phyloP scores from a whole-genome alignment of 2,797 vertebrate species.

The Eremophila alpestris region DNA sequence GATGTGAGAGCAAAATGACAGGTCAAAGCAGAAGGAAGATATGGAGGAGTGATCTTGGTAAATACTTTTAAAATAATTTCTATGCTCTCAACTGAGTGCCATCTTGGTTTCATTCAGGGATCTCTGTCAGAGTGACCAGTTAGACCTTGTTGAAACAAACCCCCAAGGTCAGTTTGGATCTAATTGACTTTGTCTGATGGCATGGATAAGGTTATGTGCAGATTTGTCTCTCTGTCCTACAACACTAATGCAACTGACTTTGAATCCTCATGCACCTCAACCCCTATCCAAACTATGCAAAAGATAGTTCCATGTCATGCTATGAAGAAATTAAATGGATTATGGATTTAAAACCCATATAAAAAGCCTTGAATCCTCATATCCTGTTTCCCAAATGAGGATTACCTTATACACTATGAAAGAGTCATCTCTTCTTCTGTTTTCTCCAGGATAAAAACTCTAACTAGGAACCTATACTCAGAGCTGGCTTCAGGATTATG shows the following conservation, averaged over 20 bases:
- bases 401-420: background rate
- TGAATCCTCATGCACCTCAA: background rate
- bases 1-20: background rate
- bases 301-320: background rate
- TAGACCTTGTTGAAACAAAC: background rate
- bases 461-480: background rate
- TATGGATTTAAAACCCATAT: background rate
- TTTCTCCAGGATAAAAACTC: background rate
- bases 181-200: background rate
- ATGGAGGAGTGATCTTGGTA: background rate
- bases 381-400: background rate
- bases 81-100: background rate
- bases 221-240: background rate
- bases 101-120: background rate
- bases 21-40: background rate
- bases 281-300: rapidly evolving
- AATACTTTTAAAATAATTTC: background rate
- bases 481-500: background rate
- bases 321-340: background rate
- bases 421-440: background rate
- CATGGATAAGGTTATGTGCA: background rate
- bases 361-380: background rate
- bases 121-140: background rate
- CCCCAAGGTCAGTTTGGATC: background rate
- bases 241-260: background rate